Conservation (phyloP, 2,888 invertebrate genomes). For the Blera fallax region DNA sequence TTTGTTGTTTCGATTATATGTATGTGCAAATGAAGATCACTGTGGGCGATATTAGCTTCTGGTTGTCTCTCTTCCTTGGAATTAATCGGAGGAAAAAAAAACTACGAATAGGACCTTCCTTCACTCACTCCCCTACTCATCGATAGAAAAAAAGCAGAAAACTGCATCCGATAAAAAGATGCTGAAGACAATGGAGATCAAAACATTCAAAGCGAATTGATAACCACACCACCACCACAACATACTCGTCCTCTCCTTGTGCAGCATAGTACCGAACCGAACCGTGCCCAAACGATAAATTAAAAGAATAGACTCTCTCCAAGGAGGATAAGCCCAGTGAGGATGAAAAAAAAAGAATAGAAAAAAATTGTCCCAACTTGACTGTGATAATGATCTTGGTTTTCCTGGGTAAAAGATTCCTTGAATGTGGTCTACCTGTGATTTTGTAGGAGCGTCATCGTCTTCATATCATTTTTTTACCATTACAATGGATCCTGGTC, state of each 20-base stretch:
- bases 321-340: slow-evolving; percentile 28
- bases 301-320: slow-evolving; percentile 64
- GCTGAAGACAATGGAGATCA: slow-evolving; percentile 68
- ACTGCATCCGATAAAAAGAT: slow-evolving; percentile 57
- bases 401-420: slow-evolving; percentile 59
- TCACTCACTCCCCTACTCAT: slow-evolving; percentile 20
- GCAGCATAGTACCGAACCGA: slow-evolving; percentile 58
- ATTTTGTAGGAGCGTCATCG: slow-evolving; percentile 58
- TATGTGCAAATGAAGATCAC: slow-evolving; percentile 70
- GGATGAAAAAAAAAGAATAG: slow-evolving; percentile 17
- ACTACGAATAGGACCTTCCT: neutral
- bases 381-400: slow-evolving; percentile 72
- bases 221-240: too few relatives aligned
- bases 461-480: slow-evolving; percentile 49
- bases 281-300: slow-evolving; percentile 71
- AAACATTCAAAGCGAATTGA: slow-evolving; percentile 72
- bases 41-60: slow-evolving; percentile 68
- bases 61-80: slow-evolving; percentile 56
- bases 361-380: slow-evolving; percentile 69
- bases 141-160: slow-evolving; percentile 22
- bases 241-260: neutral
- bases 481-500: slow-evolving; percentile 62
- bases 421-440: slow-evolving; percentile 72
- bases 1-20: slow-evolving; percentile 21
- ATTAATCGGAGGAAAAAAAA: slow-evolving; percentile 3